A percentile compares a stretch with the other conserved stretches of the same genome.
Evolutionary conservation across 1,140 invertebrate genomes (phyloP).

Genomic region (Melanaphis sacchari): DNA sequence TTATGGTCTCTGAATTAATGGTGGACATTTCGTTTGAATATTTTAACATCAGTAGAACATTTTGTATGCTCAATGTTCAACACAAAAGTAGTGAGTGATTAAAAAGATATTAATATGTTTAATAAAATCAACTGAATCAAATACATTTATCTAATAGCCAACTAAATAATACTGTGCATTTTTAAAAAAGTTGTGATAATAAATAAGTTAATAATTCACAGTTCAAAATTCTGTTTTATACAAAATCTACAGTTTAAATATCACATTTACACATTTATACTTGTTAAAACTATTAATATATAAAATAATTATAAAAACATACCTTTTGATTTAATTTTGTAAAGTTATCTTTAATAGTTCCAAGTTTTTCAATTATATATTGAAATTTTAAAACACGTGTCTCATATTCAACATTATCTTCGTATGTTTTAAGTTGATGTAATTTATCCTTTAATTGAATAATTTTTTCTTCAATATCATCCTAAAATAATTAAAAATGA

Average conservation of each 20-base stretch:
- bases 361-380: neutral
- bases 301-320: constrained; percentile 13
- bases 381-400: neutral
- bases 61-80: neutral
- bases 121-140: neutral
- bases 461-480: neutral
- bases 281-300: neutral
- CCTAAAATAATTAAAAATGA: neutral
- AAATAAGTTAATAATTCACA: neutral
- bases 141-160: neutral
- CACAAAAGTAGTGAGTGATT: neutral
- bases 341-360: neutral
- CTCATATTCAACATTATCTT: neutral
- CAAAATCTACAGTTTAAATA: neutral
- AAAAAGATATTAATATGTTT: neutral
- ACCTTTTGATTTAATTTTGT: neutral
- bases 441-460: constrained; percentile 7
- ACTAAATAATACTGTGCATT: neutral
- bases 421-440: neutral
- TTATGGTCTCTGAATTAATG: neutral
- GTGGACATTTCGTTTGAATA: neutral
- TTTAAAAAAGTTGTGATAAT: neutral
- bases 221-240: neutral
- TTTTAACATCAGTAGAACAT: neutral
- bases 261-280: neutral